Conservation (phyloP, 2,888 invertebrate species). For the Odontocolon sp. region DNA sequence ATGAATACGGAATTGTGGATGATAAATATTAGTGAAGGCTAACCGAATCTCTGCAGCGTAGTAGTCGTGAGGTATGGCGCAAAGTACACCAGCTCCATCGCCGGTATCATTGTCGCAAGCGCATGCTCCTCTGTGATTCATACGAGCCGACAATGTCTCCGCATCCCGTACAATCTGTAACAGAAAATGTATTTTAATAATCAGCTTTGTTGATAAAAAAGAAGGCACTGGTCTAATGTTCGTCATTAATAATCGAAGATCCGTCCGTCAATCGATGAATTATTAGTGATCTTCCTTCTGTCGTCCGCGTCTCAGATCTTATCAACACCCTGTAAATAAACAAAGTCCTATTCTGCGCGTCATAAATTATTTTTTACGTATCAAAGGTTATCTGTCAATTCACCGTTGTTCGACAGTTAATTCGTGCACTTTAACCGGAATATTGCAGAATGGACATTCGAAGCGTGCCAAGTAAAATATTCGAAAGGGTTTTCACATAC, state of each 20-base stretch:
- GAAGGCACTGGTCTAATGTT: neutral
- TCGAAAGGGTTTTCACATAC: constrained; percentile 41
- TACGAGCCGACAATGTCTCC: constrained; percentile 95
- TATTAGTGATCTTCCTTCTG: neutral
- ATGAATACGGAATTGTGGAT: neutral
- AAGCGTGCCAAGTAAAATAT: constrained; percentile 38
- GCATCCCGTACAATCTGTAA: constrained; percentile 97
- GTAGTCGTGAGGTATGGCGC: constrained; percentile 97
- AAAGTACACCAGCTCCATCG: constrained; percentile 98
- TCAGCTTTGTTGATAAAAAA: neutral
- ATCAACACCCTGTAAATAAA: constrained; percentile 11
- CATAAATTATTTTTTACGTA: constrained; percentile 16
- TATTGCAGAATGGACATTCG: constrained; percentile 32
- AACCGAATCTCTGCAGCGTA: constrained; percentile 93
- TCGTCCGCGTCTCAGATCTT: neutral
- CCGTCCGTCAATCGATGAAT: neutral
- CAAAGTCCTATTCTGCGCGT: constrained; percentile 24
- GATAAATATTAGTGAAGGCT: constrained; percentile 62
- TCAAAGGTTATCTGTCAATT: constrained; percentile 36
- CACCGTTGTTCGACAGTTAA: constrained; percentile 23
- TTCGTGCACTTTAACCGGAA: neutral
- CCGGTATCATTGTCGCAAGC: constrained; percentile 99
- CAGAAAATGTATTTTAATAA: constrained; percentile 41
- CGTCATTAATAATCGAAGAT: neutral
- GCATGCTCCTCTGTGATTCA: constrained; percentile 99